Evolutionary conservation across 2,113 vertebrate genomes (phyloP).

Genomic region (Nannobrachium achirus): DNA sequence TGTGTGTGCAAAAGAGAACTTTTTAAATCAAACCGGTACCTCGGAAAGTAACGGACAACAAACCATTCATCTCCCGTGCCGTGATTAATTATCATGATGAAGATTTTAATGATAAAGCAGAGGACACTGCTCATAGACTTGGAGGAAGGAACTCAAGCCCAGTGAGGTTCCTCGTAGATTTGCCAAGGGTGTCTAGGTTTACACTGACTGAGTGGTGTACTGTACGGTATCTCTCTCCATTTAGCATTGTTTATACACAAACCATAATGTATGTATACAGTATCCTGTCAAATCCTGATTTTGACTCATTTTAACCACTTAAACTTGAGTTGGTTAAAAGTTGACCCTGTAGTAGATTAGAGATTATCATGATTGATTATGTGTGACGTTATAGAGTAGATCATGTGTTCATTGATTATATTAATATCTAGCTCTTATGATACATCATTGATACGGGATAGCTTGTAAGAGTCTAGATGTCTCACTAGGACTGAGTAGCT

Average conservation of each 20-base stretch:
- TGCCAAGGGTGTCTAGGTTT: constrained; percentile 9
- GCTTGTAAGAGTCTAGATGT: too few relatives aligned
- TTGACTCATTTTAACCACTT: too few relatives aligned
- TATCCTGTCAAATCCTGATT: too few relatives aligned
- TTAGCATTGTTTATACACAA: background rate
- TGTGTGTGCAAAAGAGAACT: constrained; percentile 58
- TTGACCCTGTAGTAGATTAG: too few relatives aligned
- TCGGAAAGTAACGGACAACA: constrained; percentile 54
- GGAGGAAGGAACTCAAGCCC: background rate
- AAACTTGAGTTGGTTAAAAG: too few relatives aligned
- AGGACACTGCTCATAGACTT: constrained; percentile 30
- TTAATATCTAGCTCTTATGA: too few relatives aligned
- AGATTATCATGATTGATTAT: too few relatives aligned
- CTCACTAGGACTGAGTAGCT: too few relatives aligned
- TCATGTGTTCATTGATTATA: too few relatives aligned
- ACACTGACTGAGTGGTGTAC: background rate
- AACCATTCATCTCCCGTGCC: constrained; percentile 51
- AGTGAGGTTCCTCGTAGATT: constrained; percentile 2
- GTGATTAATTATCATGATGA: constrained; percentile 63
- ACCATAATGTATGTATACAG: too few relatives aligned
- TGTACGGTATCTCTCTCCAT: background rate
- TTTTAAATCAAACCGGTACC: constrained; percentile 54
- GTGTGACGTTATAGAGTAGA: too few relatives aligned
- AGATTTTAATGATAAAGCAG: constrained; percentile 57
- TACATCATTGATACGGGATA: too few relatives aligned